Percentiles rank a stretch among this genome's conserved stretches.
phyloP scores from a whole-genome alignment of 2,888 invertebrate species.

The Phorcus lineatus region DNA sequence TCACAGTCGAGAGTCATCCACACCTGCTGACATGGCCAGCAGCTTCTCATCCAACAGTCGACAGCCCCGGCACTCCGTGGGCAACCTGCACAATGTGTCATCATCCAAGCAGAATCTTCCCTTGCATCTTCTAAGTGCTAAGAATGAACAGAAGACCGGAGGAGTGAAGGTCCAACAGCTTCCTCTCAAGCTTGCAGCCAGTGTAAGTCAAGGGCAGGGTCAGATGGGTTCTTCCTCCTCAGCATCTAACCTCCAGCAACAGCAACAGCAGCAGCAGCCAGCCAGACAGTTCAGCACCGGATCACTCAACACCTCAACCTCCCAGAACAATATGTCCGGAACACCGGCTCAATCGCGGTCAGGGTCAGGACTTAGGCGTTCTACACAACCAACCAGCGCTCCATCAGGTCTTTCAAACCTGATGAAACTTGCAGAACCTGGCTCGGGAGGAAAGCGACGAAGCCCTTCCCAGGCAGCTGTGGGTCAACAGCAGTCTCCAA shows the following conservation, averaged over 20 bases:
- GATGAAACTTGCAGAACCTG: slow-evolving; percentile 66
- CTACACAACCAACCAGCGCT: slow-evolving; percentile 43
- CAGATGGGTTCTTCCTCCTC: slow-evolving; percentile 12
- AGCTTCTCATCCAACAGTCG: slow-evolving; percentile 14
- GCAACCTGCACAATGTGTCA: slow-evolving; percentile 34
- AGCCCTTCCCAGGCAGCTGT: slow-evolving; percentile 20
- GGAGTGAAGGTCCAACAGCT: slow-evolving; percentile 89
- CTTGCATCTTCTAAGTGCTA: slow-evolving; percentile 85
- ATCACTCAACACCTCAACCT: slow-evolving; percentile 29
- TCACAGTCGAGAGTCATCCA: slow-evolving; percentile 29
- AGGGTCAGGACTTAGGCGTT: slow-evolving; percentile 27
- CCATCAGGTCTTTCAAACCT: slow-evolving; percentile 49
- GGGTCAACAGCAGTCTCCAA: slow-evolving; percentile 12
- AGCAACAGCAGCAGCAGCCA: slow-evolving; percentile 19
- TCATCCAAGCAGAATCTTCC: slow-evolving; percentile 77
- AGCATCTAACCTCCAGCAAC: not conserved
- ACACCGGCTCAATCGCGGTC: slow-evolving; percentile 31
- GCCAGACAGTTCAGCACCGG: slow-evolving; percentile 25
- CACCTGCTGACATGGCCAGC: slow-evolving; percentile 28
- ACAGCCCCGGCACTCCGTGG: slow-evolving; percentile 39
- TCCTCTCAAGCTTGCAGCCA: slow-evolving; percentile 84
- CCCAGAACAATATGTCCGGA: slow-evolving; percentile 33
- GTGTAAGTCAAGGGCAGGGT: not conserved
- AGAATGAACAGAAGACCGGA: slow-evolving; percentile 84
- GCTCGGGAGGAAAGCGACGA: slow-evolving; percentile 24